Percentiles rank a stretch among this genome's conserved stretches.
Conservation (phyloP, 2,888 invertebrate genomes). For the Drosophila meridionalis region DNA sequence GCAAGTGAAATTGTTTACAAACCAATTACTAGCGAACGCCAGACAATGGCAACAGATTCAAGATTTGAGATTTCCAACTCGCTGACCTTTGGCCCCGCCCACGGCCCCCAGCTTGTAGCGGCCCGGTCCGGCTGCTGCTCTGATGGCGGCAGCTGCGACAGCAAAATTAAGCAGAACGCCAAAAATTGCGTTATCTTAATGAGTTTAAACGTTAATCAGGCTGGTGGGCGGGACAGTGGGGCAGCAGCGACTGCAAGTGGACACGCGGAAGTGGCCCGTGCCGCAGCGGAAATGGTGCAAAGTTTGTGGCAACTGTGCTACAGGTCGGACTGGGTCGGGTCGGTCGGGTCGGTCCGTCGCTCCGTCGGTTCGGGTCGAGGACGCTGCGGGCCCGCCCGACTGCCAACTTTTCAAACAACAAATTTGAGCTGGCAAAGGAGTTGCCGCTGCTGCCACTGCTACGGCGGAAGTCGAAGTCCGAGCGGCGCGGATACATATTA, state of each 20-base stretch:
- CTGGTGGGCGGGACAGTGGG: slow-evolving; percentile 36
- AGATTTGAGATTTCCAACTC: slow-evolving; percentile 64
- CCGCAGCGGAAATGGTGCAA: slow-evolving; percentile 72
- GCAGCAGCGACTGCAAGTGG: slow-evolving; percentile 11
- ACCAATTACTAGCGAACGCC: slow-evolving; percentile 67
- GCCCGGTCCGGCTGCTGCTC: slow-evolving; percentile 26
- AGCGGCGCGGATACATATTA: slow-evolving; percentile 78
- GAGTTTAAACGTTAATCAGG: slow-evolving; percentile 82
- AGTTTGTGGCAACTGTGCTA: slow-evolving; percentile 72
- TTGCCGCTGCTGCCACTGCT: slow-evolving; percentile 38
- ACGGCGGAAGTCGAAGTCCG: slow-evolving; percentile 68
- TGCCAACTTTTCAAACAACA: slow-evolving; percentile 62
- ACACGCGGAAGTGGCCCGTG: slow-evolving; percentile 43
- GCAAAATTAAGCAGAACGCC: slow-evolving; percentile 73
- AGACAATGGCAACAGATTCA: slow-evolving; percentile 73
- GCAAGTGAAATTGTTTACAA: slow-evolving; percentile 75
- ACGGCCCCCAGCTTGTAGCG: background rate
- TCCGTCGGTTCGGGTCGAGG: slow-evolving; percentile 31
- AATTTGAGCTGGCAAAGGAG: slow-evolving; percentile 48
- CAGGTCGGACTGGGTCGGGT: slow-evolving; percentile 33
- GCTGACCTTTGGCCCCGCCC: slow-evolving; percentile 65
- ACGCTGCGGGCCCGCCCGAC: slow-evolving; percentile 15
- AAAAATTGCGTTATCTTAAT: slow-evolving; percentile 83
- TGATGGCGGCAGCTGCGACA: slow-evolving; percentile 61
- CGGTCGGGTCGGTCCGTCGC: slow-evolving; percentile 2